Evolutionary conservation across 2,888 invertebrate species (phyloP), one percentile per base, ranked within the genome.

Genomic region (Polydesmus complanatus): DNA sequence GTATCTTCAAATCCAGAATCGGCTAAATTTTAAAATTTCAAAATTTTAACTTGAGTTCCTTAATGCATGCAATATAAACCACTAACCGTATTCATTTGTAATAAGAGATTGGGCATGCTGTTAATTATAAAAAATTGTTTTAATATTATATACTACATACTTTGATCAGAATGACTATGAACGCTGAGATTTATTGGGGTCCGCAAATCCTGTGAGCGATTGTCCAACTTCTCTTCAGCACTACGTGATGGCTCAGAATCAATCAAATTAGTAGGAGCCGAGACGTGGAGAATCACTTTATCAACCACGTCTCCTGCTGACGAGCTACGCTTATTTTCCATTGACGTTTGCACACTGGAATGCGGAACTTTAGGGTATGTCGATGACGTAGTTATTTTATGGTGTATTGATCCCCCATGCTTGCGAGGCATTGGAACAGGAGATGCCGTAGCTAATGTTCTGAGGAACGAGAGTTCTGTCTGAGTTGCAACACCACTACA

Each of bases 1-100:
- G 56, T 37, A 47, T 61, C 61, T 61, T 61, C 61, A 50, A 50
- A 61, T 11, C 61, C 61, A 27, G 61, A 61, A 61, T 61, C 61
- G 49, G 48, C 11, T 27, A 21, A 18, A 47, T 51, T 22, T 2
- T 21, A 26, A 8, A 56, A 22, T 21, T n/a, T 18, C 18, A 2
- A 3, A 21, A 25, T 49, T 57, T 48, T 23, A 19, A 19, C 22
- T 22, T 48, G 47, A 55, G 3, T 23, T 54, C 5, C 2, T 2
- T 14, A 27, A 3, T 55, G 22, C 14, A 11, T 27, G 27, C 26
- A 27, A 19, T 21, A 49, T 1, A 5, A 2, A 49, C 3, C 8
- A 5, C 8, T 49, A 49, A 19, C 21, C 50, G 19, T 19, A 49
- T 49, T 49, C 3, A 49, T 49, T 49, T 49, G n/a, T 2, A 49